These are phyloP conservation scores for Anguilla anguilla DNA, from an alignment of 2,797 vertebrate genomes.

Conservation along the genomic window DNA sequence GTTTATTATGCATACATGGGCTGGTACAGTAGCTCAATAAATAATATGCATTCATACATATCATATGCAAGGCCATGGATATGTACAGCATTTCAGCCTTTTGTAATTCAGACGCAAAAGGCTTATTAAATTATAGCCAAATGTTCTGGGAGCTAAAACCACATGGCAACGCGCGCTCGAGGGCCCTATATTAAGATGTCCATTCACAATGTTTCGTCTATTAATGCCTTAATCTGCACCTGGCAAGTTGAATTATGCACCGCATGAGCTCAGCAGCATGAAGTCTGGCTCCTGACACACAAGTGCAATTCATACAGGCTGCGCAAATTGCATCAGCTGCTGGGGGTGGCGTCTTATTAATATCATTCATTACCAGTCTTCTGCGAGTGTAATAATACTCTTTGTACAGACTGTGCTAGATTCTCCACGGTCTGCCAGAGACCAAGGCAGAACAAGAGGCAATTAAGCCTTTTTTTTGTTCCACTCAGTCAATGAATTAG, in stretches of 20 bases:
- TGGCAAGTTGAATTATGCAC: background rate
- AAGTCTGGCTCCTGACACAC: background rate
- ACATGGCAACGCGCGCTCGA: background rate
- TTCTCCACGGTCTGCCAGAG: background rate
- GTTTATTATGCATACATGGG: too few relatives aligned
- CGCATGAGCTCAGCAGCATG: background rate
- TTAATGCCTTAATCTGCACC: conserved; percentile 7
- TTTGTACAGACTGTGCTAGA: background rate
- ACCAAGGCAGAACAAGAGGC: background rate
- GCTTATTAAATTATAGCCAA: background rate
- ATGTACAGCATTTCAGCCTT: background rate
- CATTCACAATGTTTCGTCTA: background rate
- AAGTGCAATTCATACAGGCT: conserved; percentile 5
- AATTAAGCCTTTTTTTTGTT: background rate
- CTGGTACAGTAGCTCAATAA: too few relatives aligned
- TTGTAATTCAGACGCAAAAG: background rate
- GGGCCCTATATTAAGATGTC: background rate
- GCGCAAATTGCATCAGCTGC: background rate
- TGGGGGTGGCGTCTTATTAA: conserved; percentile 1
- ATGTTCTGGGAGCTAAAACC: background rate
- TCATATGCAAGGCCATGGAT: background rate
- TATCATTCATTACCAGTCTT: background rate
- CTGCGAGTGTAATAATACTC: background rate
- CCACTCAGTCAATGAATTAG: background rate
- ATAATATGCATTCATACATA: background rate